Percentiles rank a stretch among this genome's conserved stretches.
Evolutionary conservation across 92 coral and sea anemone genomes (phyloP).

Genomic region (Desmophyllum pertusum): DNA sequence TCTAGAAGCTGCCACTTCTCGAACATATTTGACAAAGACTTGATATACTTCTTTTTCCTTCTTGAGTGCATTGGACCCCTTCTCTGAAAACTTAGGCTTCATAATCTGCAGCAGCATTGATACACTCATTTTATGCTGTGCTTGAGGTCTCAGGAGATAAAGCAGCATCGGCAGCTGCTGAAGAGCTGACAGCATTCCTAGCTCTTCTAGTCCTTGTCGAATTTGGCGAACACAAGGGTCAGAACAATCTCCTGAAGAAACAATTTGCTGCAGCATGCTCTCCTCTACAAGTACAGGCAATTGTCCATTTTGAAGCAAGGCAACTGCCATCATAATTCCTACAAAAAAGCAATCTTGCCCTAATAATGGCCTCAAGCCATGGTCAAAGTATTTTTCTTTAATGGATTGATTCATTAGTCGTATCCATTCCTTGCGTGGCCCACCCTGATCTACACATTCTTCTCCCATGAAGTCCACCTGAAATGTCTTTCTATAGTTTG

Average conservation of each 20-base stretch:
- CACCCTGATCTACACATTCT: slow-evolving; percentile 64
- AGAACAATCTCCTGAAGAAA: slow-evolving; percentile 28
- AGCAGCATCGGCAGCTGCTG: slow-evolving; percentile 52
- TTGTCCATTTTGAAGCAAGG: slow-evolving; percentile 68
- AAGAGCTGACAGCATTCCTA: slow-evolving; percentile 68
- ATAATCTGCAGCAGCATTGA: slow-evolving; percentile 55
- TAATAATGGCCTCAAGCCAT: slow-evolving; percentile 50
- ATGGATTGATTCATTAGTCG: slow-evolving; percentile 58
- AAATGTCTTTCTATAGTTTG: slow-evolving; percentile 52
- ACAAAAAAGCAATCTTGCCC: slow-evolving; percentile 51
- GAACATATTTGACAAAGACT: slow-evolving; percentile 59
- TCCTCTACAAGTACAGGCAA: slow-evolving; percentile 55
- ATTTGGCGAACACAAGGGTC: slow-evolving; percentile 66
- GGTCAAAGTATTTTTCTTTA: slow-evolving; percentile 51
- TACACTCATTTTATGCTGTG: slow-evolving; percentile 48
- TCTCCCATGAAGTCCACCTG: slow-evolving; percentile 76
- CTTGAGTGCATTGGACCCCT: slow-evolving; percentile 67
- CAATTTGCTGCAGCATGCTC: slow-evolving; percentile 47
- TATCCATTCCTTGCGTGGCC: slow-evolving; percentile 64
- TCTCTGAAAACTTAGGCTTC: slow-evolving; percentile 71
- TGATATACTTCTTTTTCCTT: slow-evolving; percentile 60
- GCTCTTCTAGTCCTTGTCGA: slow-evolving; percentile 51
- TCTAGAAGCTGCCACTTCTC: slow-evolving; percentile 67
- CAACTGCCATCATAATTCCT: slow-evolving; percentile 57
- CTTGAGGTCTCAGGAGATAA: slow-evolving; percentile 63